A percentile compares a stretch with the other conserved stretches of the same genome.
Conservation (phyloP, 2,113 vertebrate genomes). For the Madoqua kirkii region DNA sequence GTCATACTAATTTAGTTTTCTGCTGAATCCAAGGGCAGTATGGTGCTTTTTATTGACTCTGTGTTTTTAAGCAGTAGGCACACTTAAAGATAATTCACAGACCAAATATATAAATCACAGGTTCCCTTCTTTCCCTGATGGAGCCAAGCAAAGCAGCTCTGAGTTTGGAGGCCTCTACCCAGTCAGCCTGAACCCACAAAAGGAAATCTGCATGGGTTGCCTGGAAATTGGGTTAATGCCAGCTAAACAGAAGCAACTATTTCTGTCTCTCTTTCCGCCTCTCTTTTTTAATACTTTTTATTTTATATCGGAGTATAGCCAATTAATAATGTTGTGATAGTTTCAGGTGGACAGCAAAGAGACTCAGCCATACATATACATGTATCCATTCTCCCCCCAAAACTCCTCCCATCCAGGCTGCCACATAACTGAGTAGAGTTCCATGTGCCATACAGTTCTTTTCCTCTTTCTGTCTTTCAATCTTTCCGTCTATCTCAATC, state of each 20-base stretch:
- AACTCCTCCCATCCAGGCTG: not conserved
- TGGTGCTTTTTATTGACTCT: not conserved
- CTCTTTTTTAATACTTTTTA: not conserved
- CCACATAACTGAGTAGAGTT: not conserved
- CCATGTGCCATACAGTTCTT: not conserved
- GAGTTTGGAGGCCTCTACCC: not conserved
- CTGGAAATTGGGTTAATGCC: not conserved
- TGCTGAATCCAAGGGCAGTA: not conserved
- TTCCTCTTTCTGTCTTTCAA: not conserved
- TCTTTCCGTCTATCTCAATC: not conserved
- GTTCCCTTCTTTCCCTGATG: not conserved
- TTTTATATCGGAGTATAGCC: not conserved
- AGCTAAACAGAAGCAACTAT: not conserved
- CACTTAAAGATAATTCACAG: not conserved
- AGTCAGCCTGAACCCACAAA: not conserved
- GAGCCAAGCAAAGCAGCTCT: not conserved
- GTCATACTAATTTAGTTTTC: not conserved
- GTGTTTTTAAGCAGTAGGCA: not conserved
- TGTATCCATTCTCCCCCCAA: not conserved
- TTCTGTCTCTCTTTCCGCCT: not conserved
- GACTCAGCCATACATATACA: not conserved
- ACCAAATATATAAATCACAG: not conserved
- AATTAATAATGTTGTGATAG: not conserved
- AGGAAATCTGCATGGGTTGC: not conserved
- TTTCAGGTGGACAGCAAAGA: not conserved